phyloP scores from a whole-genome alignment of 2,888 invertebrate genomes.

The Xestia c-nigrum region DNA sequence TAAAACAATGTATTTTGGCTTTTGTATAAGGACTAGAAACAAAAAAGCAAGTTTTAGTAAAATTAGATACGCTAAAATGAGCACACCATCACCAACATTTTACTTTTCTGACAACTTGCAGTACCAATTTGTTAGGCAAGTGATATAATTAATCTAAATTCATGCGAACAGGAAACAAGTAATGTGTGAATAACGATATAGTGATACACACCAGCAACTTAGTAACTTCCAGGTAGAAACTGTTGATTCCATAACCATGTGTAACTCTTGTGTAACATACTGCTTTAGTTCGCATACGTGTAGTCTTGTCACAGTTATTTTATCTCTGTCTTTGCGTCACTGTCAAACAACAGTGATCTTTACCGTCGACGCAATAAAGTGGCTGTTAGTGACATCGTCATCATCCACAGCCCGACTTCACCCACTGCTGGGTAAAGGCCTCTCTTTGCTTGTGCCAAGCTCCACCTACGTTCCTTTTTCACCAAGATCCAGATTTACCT shows the following conservation, averaged over 20 bases:
- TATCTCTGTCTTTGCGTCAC: background rate
- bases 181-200: constrained; percentile 36
- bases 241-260: constrained; percentile 49
- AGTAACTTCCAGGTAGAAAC: constrained; percentile 52
- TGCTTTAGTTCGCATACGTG: background rate
- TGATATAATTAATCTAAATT: constrained; percentile 40
- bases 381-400: background rate
- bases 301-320: background rate
- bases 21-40: background rate
- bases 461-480: background rate
- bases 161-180: constrained; percentile 47
- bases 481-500: too few species aligned
- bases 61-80: background rate
- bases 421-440: background rate
- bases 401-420: background rate
- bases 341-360: background rate
- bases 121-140: background rate
- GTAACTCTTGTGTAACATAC: constrained; percentile 32
- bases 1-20: background rate
- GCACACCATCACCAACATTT: constrained; percentile 20
- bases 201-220: constrained; percentile 43
- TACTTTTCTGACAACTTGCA: constrained; percentile 24
- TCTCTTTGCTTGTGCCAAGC: background rate
- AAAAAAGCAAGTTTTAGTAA: background rate
- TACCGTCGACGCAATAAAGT: background rate